Evolutionary conservation across 2,113 vertebrate species (phyloP), one percentile per base, ranked within the genome.

Genomic region (Eubucco bourcierii): DNA sequence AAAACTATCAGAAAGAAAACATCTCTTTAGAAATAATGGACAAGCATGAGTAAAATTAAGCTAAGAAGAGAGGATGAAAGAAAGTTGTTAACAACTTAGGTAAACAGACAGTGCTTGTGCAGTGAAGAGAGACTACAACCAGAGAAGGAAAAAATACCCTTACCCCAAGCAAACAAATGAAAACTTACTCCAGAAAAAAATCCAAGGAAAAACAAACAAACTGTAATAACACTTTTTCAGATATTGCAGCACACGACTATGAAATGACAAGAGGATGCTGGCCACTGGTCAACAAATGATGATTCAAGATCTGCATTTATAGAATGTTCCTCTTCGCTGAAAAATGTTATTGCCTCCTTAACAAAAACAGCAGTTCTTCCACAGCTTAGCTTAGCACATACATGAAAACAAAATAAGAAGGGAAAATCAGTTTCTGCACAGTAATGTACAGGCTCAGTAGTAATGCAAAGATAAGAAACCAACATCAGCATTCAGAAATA

Each of bases 61-160:
- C 5, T 7, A 67, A 1, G 7, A 83, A 77, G 29, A 72, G 10
- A 80, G 9, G 20, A 84, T 13, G 2, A 61, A 80, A 80, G 9
- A 24, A 73, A 67, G 15, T 23, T 73, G n/a, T 47, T 7, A 91
- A 80, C 29, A 60, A 46, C 16, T 46, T 20, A 39, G 37, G 19
- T 33, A 46, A 63, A 39, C 17, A 44, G 6, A n/a, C 3, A 71
- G 2, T 19, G 24, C 46, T 34, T 2, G 4, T 24, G 14, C 15
- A 70, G 15, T 2, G 18, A 80, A 33, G 9, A 60, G 9, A 63
- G 10, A 87, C 17, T 16, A 77, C 17, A 68, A 29, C 1, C 7
- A 58, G 6, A 11, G 14, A 61, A 41, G 3, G 5, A 15, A 14
- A 24, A n/a, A 28, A 31, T 27, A 10, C 25, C 0, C 2, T 6